Evolutionary conservation across 2,113 vertebrate genomes (phyloP).

Genomic region (Phasianus colchicus): DNA sequence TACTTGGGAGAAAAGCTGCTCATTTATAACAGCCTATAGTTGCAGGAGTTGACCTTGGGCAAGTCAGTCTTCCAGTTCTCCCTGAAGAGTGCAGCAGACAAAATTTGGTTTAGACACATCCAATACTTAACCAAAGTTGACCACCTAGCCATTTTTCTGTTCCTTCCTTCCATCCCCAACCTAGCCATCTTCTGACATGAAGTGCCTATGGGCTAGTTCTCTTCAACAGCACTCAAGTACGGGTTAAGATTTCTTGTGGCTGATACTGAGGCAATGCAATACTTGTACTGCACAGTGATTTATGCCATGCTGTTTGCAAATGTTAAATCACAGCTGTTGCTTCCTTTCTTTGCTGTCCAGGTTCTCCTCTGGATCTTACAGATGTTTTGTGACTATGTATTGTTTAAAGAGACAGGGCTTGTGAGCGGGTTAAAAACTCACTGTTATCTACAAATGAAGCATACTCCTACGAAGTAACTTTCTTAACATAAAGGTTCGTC

Average conservation of each 20-base stretch:
- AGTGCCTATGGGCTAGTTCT: not conserved
- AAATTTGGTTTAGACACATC: not conserved
- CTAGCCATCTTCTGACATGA: not conserved
- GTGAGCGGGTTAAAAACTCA: not conserved
- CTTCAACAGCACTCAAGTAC: not conserved
- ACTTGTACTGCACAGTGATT: not conserved
- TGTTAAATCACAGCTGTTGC: fast-evolving
- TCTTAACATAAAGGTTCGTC: not conserved
- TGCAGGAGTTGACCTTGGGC: not conserved
- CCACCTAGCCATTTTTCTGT: not conserved
- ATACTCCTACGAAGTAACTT: not conserved
- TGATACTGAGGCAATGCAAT: not conserved
- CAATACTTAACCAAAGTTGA: not conserved
- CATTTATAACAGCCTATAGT: not conserved
- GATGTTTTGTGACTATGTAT: not conserved
- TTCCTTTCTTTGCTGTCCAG: fast-evolving
- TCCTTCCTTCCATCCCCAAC: not conserved
- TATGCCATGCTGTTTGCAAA: not conserved
- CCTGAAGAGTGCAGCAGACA: not conserved
- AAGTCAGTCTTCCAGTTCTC: not conserved
- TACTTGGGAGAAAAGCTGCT: not conserved
- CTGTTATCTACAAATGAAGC: not conserved
- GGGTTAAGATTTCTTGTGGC: not conserved
- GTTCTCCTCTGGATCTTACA: not conserved
- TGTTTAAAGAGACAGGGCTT: not conserved